These are phyloP conservation scores for Anorthoa munda DNA, from an alignment of 2,888 invertebrate species.

Conservation along the genomic window DNA sequence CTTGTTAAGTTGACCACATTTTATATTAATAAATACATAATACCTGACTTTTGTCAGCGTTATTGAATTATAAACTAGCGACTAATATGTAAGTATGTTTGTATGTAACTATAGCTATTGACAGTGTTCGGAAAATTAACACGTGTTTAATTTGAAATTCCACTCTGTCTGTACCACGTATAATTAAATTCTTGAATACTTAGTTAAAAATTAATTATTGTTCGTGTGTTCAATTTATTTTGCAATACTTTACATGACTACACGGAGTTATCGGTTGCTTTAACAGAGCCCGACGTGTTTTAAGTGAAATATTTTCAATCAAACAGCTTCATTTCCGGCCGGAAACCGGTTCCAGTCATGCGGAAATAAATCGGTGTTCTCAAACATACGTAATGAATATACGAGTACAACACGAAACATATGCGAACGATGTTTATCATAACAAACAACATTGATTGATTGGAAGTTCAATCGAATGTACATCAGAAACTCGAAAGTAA, in stretches of 20 bases:
- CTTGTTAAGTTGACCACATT: background rate
- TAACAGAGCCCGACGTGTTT: background rate
- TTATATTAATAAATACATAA: background rate
- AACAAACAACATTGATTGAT: background rate
- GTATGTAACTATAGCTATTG: background rate
- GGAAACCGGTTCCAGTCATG: slow-evolving; percentile 3
- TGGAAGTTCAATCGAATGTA: background rate
- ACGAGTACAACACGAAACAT: background rate
- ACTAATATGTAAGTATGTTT: background rate
- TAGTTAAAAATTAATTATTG: slow-evolving; percentile 1
- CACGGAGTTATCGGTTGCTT: background rate
- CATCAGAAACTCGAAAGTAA: background rate
- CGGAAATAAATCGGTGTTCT: slow-evolving; percentile 22
- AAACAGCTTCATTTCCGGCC: slow-evolving; percentile 3
- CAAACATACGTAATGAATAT: slow-evolving; percentile 5
- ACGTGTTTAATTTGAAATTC: background rate
- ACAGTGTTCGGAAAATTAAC: background rate
- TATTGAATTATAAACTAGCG: background rate
- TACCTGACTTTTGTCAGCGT: no score
- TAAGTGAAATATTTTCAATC: slow-evolving; percentile 12
- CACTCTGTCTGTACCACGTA: background rate
- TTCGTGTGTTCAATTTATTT: background rate
- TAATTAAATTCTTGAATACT: slow-evolving; percentile 3
- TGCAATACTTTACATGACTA: background rate
- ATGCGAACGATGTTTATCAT: background rate